These are phyloP conservation scores for Dolichotis patagonum DNA, from an alignment of 2,113 vertebrate species.

Conservation along the genomic window DNA sequence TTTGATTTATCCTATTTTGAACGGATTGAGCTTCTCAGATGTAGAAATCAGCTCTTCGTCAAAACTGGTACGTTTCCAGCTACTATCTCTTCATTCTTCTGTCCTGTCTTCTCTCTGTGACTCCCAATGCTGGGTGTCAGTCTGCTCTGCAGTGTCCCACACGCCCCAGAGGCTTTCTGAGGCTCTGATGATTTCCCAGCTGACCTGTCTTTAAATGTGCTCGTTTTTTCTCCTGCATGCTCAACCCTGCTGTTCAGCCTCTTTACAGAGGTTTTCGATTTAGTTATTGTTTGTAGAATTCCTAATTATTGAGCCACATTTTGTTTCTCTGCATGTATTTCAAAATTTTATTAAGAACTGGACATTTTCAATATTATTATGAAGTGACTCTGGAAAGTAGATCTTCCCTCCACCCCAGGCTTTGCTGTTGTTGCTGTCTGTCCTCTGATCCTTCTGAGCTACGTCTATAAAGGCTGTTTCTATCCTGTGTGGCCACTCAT, in stretches of 20 bases:
- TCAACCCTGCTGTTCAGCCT: not conserved
- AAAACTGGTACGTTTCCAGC: not conserved
- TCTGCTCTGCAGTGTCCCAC: not conserved
- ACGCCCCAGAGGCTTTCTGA: not conserved
- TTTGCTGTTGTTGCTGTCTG: not conserved
- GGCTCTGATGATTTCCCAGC: not conserved
- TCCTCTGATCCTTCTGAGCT: not conserved
- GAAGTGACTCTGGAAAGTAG: not conserved
- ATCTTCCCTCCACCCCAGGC: not conserved
- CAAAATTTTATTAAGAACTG: not conserved
- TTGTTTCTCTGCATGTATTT: not conserved
- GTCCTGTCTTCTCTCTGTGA: not conserved
- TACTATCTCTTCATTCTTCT: not conserved
- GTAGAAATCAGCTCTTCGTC: not conserved
- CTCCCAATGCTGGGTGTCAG: not conserved
- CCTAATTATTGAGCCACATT: not conserved
- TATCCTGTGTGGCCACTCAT: not conserved
- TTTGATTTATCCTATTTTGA: not conserved
- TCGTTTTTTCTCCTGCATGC: not conserved
- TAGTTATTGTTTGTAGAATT: not conserved
- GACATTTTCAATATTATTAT: not conserved
- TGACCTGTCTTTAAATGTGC: not conserved
- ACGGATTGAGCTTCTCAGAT: not conserved
- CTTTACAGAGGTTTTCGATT: not conserved
- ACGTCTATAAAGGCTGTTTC: not conserved